These are phyloP conservation scores for Rhegmatorhina hoffmannsi DNA, from an alignment of 2,113 vertebrate genomes.

Conservation along the genomic window DNA sequence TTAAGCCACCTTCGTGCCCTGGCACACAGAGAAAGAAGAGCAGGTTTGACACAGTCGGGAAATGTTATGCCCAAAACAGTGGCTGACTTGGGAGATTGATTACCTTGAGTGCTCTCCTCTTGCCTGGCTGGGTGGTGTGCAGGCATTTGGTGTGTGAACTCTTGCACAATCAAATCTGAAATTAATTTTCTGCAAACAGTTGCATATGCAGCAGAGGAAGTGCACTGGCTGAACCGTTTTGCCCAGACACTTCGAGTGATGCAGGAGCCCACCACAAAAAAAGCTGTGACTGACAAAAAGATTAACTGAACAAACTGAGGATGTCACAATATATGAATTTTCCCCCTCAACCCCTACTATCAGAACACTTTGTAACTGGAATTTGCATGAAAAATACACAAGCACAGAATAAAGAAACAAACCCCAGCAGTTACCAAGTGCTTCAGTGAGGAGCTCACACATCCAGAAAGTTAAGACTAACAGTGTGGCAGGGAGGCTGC, in stretches of 20 bases:
- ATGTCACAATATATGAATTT: neutral
- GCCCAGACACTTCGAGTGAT: neutral
- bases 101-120: neutral
- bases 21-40: neutral
- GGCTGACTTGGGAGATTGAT: neutral
- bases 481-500: constrained; percentile 9
- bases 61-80: neutral
- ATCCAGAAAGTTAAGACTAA: neutral
- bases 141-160: neutral
- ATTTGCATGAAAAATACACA: neutral
- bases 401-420: neutral
- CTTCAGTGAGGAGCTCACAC: neutral
- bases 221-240: neutral
- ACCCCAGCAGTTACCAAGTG: neutral
- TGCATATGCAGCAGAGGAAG: neutral
- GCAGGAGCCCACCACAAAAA: neutral
- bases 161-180: neutral
- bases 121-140: neutral
- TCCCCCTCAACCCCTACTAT: neutral
- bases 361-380: neutral
- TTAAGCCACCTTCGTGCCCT: neutral
- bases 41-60: neutral
- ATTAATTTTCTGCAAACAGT: neutral
- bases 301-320: neutral
- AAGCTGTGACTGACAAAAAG: neutral